These are phyloP conservation scores for Spodoptera picta DNA, from an alignment of 2,888 invertebrate genomes.

Conservation along the genomic window DNA sequence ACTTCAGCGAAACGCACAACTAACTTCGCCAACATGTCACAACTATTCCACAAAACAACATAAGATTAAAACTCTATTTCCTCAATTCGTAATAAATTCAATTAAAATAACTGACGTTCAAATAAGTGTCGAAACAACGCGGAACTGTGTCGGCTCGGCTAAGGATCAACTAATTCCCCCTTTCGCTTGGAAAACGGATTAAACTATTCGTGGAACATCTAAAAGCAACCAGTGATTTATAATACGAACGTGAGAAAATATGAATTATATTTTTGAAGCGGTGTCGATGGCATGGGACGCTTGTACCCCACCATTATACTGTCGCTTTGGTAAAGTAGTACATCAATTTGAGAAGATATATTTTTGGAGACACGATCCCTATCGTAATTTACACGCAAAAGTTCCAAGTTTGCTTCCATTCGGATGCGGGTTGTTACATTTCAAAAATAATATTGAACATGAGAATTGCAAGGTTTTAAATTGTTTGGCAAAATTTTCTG, in stretches of 20 bases:
- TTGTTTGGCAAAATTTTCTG: neutral
- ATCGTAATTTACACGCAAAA: conserved; percentile 33
- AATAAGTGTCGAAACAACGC: conserved; percentile 62
- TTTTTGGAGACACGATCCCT: conserved; percentile 30
- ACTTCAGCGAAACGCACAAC: conserved; percentile 39
- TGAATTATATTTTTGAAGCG: conserved; percentile 64
- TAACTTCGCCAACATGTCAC: conserved; percentile 38
- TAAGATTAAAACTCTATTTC: conserved; percentile 30
- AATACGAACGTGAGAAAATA: conserved; percentile 76
- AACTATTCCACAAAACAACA: conserved; percentile 25
- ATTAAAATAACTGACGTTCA: conserved; percentile 40
- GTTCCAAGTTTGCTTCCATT: conserved; percentile 21
- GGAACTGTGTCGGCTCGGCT: conserved; percentile 72
- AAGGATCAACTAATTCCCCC: conserved; percentile 76
- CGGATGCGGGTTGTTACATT: conserved; percentile 35
- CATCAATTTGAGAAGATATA: conserved; percentile 34
- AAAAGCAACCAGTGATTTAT: conserved; percentile 80
- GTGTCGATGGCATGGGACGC: conserved; percentile 39
- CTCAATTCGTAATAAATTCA: conserved; percentile 41
- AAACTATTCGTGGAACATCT: conserved; percentile 82
- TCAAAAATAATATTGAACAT: conserved; percentile 1
- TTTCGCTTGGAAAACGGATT: conserved; percentile 76
- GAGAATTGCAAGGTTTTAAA: conserved; percentile 27
- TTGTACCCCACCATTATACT: conserved; percentile 9
- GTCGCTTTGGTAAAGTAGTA: conserved; percentile 17